Percentiles rank a stretch among this genome's conserved stretches.
Conservation (phyloP, 2,797 vertebrate genomes). For the Lophura swinhoii region DNA sequence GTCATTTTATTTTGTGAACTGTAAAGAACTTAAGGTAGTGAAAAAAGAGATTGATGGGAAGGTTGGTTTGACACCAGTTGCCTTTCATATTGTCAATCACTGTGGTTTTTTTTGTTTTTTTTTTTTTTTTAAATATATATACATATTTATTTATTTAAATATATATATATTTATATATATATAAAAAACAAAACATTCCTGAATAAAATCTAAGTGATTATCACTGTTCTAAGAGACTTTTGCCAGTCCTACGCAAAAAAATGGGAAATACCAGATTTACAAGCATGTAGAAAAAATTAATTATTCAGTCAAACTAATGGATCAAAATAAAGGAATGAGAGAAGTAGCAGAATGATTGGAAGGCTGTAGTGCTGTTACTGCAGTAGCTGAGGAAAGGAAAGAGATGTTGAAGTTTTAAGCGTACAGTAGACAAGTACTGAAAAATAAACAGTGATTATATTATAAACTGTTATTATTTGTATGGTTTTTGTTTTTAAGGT, state of each 20-base stretch:
- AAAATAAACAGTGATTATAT: not conserved
- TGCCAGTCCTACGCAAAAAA: not conserved
- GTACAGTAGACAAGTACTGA: not conserved
- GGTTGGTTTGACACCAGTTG: not conserved
- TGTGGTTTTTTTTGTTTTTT: not conserved
- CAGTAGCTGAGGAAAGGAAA: not conserved
- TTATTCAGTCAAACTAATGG: not conserved
- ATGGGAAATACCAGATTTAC: not conserved
- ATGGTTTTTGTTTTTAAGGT: not conserved
- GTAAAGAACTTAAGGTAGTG: not conserved
- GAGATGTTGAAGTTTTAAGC: not conserved
- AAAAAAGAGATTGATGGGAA: not conserved
- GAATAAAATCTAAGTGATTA: not conserved
- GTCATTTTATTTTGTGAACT: not conserved
- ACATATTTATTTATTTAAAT: too few species aligned
- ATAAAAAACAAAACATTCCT: not conserved
- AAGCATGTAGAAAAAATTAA: not conserved
- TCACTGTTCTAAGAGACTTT: not conserved
- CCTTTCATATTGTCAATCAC: not conserved
- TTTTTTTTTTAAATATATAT: too few species aligned
- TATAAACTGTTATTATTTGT: not conserved
- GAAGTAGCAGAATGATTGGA: not conserved
- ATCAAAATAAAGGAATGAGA: not conserved
- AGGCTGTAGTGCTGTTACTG: not conserved
- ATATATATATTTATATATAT: too few species aligned